Evolutionary conservation across 2,888 invertebrate species (phyloP).

Genomic region (Diarsia dahlii): DNA sequence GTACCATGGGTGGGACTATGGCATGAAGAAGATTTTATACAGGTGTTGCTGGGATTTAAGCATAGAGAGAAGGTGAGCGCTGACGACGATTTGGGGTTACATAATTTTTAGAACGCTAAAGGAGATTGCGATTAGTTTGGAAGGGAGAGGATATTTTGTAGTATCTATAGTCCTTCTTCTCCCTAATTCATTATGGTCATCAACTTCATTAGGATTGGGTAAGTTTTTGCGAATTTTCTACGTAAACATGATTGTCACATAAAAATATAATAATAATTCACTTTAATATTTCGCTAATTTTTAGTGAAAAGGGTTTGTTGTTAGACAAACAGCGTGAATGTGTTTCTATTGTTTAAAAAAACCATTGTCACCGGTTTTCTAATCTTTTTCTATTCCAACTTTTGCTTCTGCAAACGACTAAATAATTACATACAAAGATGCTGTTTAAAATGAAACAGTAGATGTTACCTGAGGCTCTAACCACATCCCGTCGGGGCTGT

Average conservation of each 20-base stretch:
- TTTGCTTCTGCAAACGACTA: slow-evolving; percentile 17
- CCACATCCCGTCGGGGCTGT: no score
- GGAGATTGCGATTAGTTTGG: background rate
- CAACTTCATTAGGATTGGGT: background rate
- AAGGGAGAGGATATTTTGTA: background rate
- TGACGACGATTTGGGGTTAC: background rate
- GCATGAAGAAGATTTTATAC: no score
- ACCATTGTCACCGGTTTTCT: background rate
- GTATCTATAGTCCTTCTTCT: no score
- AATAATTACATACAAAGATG: slow-evolving; percentile 29
- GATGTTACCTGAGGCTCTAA: slow-evolving; percentile 6
- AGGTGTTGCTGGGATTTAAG: background rate
- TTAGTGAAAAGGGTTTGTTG: background rate
- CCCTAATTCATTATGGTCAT: background rate
- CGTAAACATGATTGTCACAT: background rate
- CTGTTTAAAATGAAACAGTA: background rate
- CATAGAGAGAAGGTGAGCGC: background rate
- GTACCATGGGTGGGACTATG: no score
- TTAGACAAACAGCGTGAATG: background rate
- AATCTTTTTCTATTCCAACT: background rate
- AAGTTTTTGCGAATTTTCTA: background rate
- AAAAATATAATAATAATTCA: background rate
- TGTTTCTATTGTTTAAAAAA: slow-evolving; percentile 1
- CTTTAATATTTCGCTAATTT: background rate
- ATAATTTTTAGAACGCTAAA: background rate